Evolutionary conservation across 2,888 invertebrate species (phyloP).

Genomic region (Rotaria socialis): DNA sequence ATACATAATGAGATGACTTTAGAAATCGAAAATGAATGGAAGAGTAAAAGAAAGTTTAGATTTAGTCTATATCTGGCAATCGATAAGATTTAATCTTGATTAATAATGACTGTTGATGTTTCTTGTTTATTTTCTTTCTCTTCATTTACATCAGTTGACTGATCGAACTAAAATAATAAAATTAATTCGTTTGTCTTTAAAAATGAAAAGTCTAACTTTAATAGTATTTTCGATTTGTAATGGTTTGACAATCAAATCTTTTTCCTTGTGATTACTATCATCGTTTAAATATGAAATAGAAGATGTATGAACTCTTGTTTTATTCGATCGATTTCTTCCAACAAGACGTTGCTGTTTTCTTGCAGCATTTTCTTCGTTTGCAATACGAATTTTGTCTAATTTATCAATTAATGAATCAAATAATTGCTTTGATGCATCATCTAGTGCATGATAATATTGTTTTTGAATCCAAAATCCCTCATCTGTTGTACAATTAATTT

Average conservation of each 20-base stretch:
- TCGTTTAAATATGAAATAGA: not conserved
- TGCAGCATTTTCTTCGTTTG: not conserved
- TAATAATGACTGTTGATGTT: not conserved
- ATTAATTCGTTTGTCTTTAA: no score
- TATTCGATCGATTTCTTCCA: not conserved
- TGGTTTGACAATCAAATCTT: not conserved
- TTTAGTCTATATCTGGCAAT: not conserved
- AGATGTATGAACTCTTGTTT: not conserved
- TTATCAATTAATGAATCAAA: slow-evolving; percentile 21
- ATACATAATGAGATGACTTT: no score
- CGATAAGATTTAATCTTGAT: not conserved
- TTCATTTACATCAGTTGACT: not conserved
- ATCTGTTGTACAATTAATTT: not conserved
- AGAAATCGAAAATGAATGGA: no score
- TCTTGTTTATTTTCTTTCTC: slow-evolving; percentile 14
- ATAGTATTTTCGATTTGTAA: not conserved
- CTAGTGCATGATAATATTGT: not conserved
- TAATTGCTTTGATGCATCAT: not conserved
- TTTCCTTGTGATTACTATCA: not conserved
- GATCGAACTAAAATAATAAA: not conserved
- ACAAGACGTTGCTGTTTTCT: slow-evolving; percentile 28
- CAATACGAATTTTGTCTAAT: slow-evolving; percentile 13
- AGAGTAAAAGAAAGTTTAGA: not conserved
- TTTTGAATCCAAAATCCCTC: slow-evolving; percentile 12
- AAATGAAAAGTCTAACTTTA: not conserved